Conservation (phyloP, 2,888 invertebrate species). For the Meiosimyza decipiens region DNA sequence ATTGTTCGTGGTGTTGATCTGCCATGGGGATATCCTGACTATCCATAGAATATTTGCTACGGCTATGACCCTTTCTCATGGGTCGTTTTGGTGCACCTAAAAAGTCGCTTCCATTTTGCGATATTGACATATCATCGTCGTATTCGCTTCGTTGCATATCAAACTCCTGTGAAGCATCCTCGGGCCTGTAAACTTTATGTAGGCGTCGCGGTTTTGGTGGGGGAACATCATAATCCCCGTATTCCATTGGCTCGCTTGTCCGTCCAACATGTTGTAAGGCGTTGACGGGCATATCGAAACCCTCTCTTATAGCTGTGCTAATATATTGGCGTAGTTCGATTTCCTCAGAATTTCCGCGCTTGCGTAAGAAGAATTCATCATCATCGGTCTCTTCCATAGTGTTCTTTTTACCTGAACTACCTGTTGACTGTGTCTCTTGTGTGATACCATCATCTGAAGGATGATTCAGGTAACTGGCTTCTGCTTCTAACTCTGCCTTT, state of each 20-base stretch:
- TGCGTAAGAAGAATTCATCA: conserved; percentile 87
- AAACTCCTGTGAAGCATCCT: conserved; percentile 59
- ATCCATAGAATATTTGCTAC: conserved; percentile 63
- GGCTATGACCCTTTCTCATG: conserved; percentile 68
- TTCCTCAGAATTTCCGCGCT: conserved; percentile 82
- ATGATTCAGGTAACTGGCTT: conserved; percentile 61
- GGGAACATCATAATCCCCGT: conserved; percentile 63
- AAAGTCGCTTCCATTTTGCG: conserved; percentile 63
- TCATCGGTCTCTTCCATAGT: conserved; percentile 88
- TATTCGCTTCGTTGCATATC: conserved; percentile 60
- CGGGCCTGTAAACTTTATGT: conserved; percentile 56
- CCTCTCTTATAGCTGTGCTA: conserved; percentile 83
- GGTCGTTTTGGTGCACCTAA: conserved; percentile 67
- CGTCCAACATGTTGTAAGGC: conserved; percentile 74
- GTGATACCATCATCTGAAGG: conserved; percentile 50
- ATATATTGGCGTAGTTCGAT: conserved; percentile 82
- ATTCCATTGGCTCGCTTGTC: conserved; percentile 53
- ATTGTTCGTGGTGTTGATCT: conserved; percentile 60
- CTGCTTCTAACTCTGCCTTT: conserved; percentile 61
- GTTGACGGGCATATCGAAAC: conserved; percentile 73
- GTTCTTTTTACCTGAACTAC: conserved; percentile 73
- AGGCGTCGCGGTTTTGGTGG: conserved; percentile 65
- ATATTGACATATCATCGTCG: conserved; percentile 63
- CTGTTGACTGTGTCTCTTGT: conserved; percentile 72
- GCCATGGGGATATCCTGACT: conserved; percentile 64